A percentile compares a stretch with the other conserved stretches of the same genome.
Conservation (phyloP, 2,113 vertebrate species). For the Poecilia latipinna region DNA sequence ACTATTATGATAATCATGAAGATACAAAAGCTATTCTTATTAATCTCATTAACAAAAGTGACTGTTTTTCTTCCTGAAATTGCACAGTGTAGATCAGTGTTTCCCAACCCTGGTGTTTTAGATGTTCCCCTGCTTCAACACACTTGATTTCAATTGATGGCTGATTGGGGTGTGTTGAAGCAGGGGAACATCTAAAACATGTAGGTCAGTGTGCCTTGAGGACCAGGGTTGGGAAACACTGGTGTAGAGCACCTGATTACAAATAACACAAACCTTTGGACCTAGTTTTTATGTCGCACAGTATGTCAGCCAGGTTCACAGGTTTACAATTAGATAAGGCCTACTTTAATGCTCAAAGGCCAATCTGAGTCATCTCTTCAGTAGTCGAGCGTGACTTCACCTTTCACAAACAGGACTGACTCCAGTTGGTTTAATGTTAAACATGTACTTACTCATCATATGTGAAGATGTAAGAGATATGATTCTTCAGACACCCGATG, state of each 20-base stretch:
- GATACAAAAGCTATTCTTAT: neutral
- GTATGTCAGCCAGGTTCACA: constrained; percentile 16
- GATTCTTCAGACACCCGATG: constrained; percentile 77
- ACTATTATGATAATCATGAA: neutral
- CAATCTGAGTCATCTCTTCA: neutral
- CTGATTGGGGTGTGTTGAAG: no score
- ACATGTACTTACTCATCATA: constrained; percentile 83
- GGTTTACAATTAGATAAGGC: neutral
- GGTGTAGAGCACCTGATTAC: no score
- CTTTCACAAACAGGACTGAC: neutral
- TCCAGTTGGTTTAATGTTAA: neutral
- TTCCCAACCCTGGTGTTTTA: no score
- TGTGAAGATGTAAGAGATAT: constrained; percentile 86
- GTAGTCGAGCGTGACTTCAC: neutral
- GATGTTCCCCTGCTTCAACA: no score
- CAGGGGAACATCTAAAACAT: no score
- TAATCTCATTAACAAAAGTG: neutral
- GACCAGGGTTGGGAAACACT: no score
- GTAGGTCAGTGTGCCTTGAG: no score
- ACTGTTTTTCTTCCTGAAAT: neutral
- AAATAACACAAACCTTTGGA: neutral
- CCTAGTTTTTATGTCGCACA: constrained; percentile 32
- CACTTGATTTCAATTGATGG: no score
- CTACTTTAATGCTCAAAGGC: no score
- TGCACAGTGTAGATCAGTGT: neutral